A percentile compares a stretch with the other conserved stretches of the same genome.
Conservation (phyloP, 1,140 invertebrate genomes). For the Frieseomelitta varia region DNA sequence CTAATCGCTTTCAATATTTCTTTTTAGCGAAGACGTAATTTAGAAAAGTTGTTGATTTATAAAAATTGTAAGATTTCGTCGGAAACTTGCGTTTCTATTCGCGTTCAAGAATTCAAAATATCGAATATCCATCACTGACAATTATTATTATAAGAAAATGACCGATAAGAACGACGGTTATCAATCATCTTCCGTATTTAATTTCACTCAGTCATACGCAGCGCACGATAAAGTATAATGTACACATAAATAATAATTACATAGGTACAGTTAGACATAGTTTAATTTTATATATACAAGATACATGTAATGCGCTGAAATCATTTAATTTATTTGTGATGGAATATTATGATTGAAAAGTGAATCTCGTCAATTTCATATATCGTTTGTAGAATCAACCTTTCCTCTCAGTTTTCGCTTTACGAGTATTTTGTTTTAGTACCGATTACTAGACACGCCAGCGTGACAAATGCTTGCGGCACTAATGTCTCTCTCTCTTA, state of each 20-base stretch:
- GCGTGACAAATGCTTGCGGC: conserved; percentile 39
- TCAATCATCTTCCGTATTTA: not conserved
- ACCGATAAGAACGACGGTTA: not conserved
- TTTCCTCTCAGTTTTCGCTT: not conserved
- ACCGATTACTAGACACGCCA: conserved; percentile 45
- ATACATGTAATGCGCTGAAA: conserved; percentile 6
- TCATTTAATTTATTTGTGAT: conserved; percentile 12
- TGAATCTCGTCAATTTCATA: not conserved
- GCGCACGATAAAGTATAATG: conserved; percentile 44
- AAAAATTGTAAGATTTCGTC: not conserved
- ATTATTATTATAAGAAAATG: conserved; percentile 6
- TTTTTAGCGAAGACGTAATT: not conserved
- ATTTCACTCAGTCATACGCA: not conserved
- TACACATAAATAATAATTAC: conserved; percentile 67
- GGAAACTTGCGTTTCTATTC: not conserved
- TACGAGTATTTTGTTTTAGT: conserved; percentile 35
- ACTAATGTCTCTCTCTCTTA: conserved; percentile 17
- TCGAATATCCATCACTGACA: conserved; percentile 33
- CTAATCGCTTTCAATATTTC: not conserved
- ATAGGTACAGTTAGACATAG: conserved; percentile 64
- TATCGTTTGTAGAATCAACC: not conserved
- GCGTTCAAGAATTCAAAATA: not conserved
- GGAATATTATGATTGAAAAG: not conserved
- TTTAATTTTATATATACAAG: conserved; percentile 57
- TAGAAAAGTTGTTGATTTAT: not conserved